Conservation (phyloP, 2,113 vertebrate species). For the Labrus mixtus region DNA sequence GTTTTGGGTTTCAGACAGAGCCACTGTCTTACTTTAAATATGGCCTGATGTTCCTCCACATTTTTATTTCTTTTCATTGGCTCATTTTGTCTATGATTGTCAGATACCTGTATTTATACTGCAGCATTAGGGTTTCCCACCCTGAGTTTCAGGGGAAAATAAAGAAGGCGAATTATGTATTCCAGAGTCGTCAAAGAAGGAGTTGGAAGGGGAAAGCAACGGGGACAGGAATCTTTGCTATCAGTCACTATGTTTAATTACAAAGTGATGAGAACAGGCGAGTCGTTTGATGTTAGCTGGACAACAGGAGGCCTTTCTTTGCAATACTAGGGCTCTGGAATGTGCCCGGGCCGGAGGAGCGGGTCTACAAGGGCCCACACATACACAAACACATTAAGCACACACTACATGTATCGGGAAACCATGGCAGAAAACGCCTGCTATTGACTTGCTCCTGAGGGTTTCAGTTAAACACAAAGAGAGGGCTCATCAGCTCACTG, state of each 20-base stretch:
- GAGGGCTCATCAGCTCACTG: not conserved
- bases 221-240: not conserved
- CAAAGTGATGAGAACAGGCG: slow-evolving; percentile 65
- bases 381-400: slow-evolving; percentile 36
- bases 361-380: not conserved
- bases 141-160: not conserved
- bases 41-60: not conserved
- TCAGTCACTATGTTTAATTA: slow-evolving; percentile 70
- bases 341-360: slow-evolving; percentile 34
- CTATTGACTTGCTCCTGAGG: slow-evolving; percentile 29
- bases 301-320: slow-evolving; percentile 72
- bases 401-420: slow-evolving; percentile 33
- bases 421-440: slow-evolving; percentile 29
- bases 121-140: not conserved
- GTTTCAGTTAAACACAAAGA: slow-evolving; percentile 46
- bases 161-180: not conserved
- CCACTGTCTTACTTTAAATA: not conserved
- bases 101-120: not conserved
- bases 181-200: not conserved
- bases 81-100: not conserved
- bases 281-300: slow-evolving; percentile 54
- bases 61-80: not conserved
- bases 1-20: no score
- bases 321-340: slow-evolving; percentile 49
- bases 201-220: not conserved